Percentiles rank a stretch among this genome's conserved stretches.
These are phyloP conservation scores for Epistrophe grossulariae DNA, from an alignment of 2,888 invertebrate species.

Conservation along the genomic window DNA sequence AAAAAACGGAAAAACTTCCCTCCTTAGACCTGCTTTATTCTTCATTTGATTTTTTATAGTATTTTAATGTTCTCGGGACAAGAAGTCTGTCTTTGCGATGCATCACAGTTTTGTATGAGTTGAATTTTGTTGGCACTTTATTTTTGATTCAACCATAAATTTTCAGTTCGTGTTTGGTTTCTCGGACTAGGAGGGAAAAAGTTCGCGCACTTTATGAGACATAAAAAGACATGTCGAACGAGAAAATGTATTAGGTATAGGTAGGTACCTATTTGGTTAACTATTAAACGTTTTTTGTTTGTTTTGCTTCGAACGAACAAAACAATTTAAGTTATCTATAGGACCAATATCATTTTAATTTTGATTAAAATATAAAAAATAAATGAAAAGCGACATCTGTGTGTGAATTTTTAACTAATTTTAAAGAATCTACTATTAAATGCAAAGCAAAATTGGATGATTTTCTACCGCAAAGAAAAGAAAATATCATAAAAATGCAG, in stretches of 20 bases:
- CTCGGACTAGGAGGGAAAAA: constrained; percentile 2
- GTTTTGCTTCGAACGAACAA: neutral
- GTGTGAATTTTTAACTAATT: neutral
- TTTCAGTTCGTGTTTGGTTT: neutral
- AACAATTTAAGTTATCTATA: neutral
- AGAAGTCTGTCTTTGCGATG: constrained; percentile 34
- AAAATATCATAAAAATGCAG: too few relatives aligned
- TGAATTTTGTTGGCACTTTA: constrained; percentile 22
- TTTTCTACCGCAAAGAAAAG: too few relatives aligned
- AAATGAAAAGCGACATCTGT: constrained; percentile 30
- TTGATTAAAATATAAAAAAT: neutral
- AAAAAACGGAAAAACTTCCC: constrained; percentile 30
- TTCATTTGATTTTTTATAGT: constrained; percentile 48
- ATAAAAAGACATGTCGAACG: neutral
- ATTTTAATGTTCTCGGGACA: constrained; percentile 43
- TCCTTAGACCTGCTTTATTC: constrained; percentile 36
- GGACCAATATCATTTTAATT: neutral
- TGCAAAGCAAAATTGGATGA: too few relatives aligned
- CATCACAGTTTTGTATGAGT: constrained; percentile 21
- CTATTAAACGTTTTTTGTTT: neutral
- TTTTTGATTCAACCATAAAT: constrained; percentile 19
- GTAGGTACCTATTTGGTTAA: neutral
- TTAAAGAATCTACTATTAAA: neutral
- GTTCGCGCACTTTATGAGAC: constrained; percentile 6
- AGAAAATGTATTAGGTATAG: neutral